A percentile compares a stretch with the other conserved stretches of the same genome.
phyloP scores from a whole-genome alignment of 2,797 vertebrate species.

The Crenuchus spilurus region DNA sequence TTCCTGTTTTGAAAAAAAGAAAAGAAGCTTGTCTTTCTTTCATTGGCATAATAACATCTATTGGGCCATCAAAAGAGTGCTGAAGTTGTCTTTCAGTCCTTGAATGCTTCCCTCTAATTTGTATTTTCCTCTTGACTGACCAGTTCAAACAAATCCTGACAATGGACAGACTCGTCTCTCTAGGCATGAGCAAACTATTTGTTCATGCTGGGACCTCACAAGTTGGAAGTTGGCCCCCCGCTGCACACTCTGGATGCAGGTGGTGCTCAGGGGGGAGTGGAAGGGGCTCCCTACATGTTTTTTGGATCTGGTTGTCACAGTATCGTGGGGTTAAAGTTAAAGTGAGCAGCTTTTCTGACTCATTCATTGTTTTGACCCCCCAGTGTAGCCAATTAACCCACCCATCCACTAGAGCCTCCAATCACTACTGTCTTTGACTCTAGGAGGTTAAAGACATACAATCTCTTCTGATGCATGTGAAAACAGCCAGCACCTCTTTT shows the following conservation, averaged over 20 bases:
- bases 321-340: not conserved
- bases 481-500: too few species aligned
- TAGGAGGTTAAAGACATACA: too few species aligned
- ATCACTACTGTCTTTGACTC: too few species aligned
- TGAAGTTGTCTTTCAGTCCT: slow-evolving; percentile 65
- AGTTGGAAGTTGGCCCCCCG: not conserved
- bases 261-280: not conserved
- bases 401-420: too few species aligned
- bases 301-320: not conserved
- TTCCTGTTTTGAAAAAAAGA: slow-evolving; percentile 68
- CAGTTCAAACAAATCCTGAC: slow-evolving; percentile 38
- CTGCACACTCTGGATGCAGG: not conserved
- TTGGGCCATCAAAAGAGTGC: slow-evolving; percentile 50
- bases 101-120: slow-evolving; percentile 47
- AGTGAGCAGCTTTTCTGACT: too few species aligned
- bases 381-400: too few species aligned
- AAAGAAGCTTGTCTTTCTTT: slow-evolving; percentile 65
- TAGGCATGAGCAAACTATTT: not conserved
- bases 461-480: too few species aligned
- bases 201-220: slow-evolving; percentile 7
- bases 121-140: slow-evolving; percentile 21
- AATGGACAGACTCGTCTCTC: not conserved
- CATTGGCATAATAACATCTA: slow-evolving; percentile 72
- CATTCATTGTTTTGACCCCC: too few species aligned
- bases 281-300: not conserved